phyloP scores from a whole-genome alignment of 92 coral and sea anemone genomes.

The Epizoanthus ramosus region DNA sequence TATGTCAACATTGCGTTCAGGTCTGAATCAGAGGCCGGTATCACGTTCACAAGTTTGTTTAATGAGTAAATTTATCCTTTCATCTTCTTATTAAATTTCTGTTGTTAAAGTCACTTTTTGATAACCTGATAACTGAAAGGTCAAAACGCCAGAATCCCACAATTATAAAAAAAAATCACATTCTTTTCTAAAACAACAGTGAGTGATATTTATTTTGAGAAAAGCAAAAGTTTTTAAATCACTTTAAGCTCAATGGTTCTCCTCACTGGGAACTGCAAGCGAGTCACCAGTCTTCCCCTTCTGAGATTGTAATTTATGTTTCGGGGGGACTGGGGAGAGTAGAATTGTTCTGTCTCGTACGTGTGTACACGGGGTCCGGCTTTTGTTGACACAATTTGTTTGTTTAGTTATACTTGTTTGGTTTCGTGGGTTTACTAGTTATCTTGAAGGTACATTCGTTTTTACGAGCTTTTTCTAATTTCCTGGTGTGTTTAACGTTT shows the following conservation, averaged over 20 bases:
- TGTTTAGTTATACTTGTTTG: constrained; percentile 31
- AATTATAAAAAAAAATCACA: not conserved
- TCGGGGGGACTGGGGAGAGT: not conserved
- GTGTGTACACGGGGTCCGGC: not conserved
- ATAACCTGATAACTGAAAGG: not conserved
- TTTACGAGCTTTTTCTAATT: constrained; percentile 17
- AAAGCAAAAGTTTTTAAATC: not conserved
- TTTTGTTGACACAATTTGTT: constrained; percentile 41
- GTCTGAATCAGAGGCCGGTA: not conserved
- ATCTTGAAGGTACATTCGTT: constrained; percentile 19
- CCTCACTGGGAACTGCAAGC: too few species aligned
- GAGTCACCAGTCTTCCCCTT: not conserved
- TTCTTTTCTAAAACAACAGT: constrained; percentile 8
- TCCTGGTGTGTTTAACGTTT: not conserved
- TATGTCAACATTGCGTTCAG: too few species aligned
- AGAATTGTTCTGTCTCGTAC: not conserved
- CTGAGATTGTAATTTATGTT: not conserved
- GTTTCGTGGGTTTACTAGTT: constrained; percentile 25
- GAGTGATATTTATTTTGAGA: not conserved
- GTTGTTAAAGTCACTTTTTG: constrained; percentile 26
- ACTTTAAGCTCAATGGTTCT: not conserved
- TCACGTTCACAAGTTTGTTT: constrained; percentile 15
- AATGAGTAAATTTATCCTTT: constrained; percentile 29
- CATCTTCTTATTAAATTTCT: constrained; percentile 22
- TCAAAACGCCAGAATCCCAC: not conserved